A percentile compares a stretch with the other conserved stretches of the same genome.
Conservation (phyloP, 2,888 invertebrate genomes). For the Calliopum simillimum region DNA sequence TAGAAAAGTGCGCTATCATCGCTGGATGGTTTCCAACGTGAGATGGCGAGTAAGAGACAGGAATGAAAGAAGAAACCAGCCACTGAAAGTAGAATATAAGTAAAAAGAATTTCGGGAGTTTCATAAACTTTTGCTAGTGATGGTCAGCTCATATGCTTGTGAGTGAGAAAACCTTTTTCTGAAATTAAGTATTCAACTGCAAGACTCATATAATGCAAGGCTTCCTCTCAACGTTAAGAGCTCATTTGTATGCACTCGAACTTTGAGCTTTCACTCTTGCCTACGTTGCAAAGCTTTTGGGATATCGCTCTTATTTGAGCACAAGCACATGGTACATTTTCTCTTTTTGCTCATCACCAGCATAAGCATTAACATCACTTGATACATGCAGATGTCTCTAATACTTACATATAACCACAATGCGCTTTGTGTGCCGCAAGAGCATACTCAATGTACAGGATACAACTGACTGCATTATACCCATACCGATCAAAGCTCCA, state of each 20-base stretch:
- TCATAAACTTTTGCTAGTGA: no score
- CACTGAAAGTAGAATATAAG: conserved; percentile 67
- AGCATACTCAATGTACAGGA: conserved; percentile 86
- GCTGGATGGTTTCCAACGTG: conserved; percentile 83
- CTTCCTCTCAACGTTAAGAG: no score
- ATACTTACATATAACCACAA: conserved; percentile 77
- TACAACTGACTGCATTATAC: conserved; percentile 79
- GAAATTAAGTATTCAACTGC: no score
- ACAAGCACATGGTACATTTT: no score
- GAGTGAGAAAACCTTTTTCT: no score
- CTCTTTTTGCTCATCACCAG: no score
- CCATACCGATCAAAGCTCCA: conserved; percentile 79
- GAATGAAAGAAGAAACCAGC: conserved; percentile 86
- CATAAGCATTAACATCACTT: not conserved
- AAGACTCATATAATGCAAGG: no score
- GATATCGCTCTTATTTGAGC: no score
- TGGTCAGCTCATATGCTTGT: no score
- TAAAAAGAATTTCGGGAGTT: not conserved
- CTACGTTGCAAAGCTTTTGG: no score
- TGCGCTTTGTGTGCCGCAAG: conserved; percentile 78
- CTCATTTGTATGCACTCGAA: no score
- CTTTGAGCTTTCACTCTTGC: no score
- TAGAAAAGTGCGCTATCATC: conserved; percentile 86
- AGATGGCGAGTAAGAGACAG: conserved; percentile 79
- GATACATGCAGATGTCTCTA: not conserved